A percentile compares a stretch with the other conserved stretches of the same genome.
These are phyloP conservation scores for Neolamprologus caudopunctatus DNA, from an alignment of 2,113 vertebrate species.

Conservation along the genomic window DNA sequence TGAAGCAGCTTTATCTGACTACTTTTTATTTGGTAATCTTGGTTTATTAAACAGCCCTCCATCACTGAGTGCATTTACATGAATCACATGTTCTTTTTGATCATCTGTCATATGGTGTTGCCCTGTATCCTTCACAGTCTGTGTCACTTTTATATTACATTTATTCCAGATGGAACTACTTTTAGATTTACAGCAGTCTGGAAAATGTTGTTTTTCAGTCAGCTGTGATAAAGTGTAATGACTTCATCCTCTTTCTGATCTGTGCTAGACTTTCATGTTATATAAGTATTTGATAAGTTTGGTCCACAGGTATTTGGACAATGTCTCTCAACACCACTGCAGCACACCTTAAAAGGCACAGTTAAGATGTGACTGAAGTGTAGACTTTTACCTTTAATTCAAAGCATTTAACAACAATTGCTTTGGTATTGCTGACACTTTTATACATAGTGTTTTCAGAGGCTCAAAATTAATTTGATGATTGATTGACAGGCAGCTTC, in stretches of 20 bases:
- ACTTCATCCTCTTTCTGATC: neutral
- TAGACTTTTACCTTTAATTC: neutral
- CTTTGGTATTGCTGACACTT: neutral
- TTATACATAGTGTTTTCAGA: neutral
- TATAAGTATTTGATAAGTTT: neutral
- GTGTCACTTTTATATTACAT: neutral
- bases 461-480: neutral
- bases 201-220: neutral
- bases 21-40: neutral
- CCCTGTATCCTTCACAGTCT: neutral
- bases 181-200: neutral
- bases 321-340: neutral
- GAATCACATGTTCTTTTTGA: neutral
- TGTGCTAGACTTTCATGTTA: neutral
- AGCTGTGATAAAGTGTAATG: neutral
- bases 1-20: neutral
- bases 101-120: neutral
- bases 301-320: neutral
- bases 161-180: neutral
- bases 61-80: neutral
- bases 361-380: neutral
- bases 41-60: neutral
- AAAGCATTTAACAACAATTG: neutral
- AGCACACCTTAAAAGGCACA: neutral
- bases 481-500: neutral